These are phyloP conservation scores for Casuarius casuarius DNA, from an alignment of 2,113 vertebrate species.

Conservation along the genomic window DNA sequence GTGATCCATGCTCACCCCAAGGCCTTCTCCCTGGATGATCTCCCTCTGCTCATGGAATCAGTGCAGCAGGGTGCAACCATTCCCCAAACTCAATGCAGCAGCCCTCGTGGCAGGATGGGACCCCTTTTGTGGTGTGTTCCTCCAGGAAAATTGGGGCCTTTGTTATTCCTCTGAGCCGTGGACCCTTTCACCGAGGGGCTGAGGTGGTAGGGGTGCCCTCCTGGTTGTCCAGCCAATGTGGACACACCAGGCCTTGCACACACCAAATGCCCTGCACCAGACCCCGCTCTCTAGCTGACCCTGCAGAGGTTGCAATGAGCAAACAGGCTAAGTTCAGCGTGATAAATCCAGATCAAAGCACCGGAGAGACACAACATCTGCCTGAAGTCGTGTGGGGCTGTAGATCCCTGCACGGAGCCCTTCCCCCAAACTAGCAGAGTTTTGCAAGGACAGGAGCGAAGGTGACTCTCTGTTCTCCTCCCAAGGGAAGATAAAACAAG, in stretches of 20 bases:
- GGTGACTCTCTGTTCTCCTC: background rate
- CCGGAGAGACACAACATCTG: background rate
- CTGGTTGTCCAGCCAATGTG: background rate
- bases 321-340: background rate
- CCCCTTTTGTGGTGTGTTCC: background rate
- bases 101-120: background rate
- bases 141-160: background rate
- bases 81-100: background rate
- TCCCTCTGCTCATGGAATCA: background rate
- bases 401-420: background rate
- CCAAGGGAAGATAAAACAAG: background rate
- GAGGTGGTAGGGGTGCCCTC: background rate
- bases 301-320: background rate
- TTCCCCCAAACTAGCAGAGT: background rate
- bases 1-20: too few relatives aligned
- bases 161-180: background rate
- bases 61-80: background rate
- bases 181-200: background rate
- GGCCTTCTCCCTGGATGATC: background rate
- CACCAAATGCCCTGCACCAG: background rate
- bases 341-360: background rate
- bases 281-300: background rate
- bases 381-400: background rate
- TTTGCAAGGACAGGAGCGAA: background rate
- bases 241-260: background rate